These are phyloP conservation scores for Rhinolophus ferrumequinum DNA, from an alignment of 2,113 vertebrate species.

Conservation along the genomic window DNA sequence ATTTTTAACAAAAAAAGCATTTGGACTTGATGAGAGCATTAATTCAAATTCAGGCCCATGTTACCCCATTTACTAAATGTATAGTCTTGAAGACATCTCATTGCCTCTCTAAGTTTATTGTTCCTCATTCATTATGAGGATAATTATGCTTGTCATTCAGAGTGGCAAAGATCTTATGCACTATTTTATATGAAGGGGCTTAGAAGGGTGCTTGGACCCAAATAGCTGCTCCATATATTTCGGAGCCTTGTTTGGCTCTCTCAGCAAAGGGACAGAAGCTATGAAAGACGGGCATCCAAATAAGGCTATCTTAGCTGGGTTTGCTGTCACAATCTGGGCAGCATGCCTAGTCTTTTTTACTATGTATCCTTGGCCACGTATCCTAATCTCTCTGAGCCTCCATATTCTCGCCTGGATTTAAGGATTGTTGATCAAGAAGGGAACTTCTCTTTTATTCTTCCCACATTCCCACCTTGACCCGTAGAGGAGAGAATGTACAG, in stretches of 20 bases:
- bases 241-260: background rate
- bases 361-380: background rate
- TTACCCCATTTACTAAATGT: background rate
- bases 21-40: background rate
- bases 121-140: background rate
- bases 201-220: background rate
- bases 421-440: background rate
- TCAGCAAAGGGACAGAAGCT: background rate
- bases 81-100: background rate
- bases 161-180: background rate
- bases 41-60: constrained; percentile 12
- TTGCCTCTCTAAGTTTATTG: background rate
- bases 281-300: background rate
- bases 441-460: background rate
- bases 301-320: background rate
- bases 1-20: background rate
- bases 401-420: background rate
- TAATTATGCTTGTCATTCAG: background rate
- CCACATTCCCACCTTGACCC: background rate
- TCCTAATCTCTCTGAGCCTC: background rate
- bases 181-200: background rate
- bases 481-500: background rate
- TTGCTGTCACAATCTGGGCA: background rate
- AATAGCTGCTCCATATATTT: background rate
- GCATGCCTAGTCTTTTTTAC: background rate